Evolutionary conservation across 1,140 invertebrate genomes (phyloP).

Genomic region (Hylaeus anthracinus): DNA sequence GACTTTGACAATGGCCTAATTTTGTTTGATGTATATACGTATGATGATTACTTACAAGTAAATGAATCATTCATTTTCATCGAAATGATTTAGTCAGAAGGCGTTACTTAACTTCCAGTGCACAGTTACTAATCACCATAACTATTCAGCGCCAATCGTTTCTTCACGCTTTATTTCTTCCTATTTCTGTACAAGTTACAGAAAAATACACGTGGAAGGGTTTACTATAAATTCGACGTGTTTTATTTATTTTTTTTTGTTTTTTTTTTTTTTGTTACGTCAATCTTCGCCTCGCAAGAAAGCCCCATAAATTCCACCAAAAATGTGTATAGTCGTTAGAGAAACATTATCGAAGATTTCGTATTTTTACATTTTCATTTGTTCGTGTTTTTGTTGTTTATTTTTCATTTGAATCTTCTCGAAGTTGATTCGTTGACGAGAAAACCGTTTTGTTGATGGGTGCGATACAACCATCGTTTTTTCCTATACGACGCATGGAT

Average conservation of each 20-base stretch:
- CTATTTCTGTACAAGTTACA: neutral
- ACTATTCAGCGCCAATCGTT: neutral
- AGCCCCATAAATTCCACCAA: conserved; percentile 16
- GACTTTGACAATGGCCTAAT: neutral
- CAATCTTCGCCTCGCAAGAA: conserved; percentile 14
- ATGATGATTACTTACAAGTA: neutral
- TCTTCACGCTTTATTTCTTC: neutral
- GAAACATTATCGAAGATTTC: conserved; percentile 6
- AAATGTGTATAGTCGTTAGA: conserved; percentile 31
- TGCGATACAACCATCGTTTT: conserved; percentile 21
- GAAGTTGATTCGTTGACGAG: neutral
- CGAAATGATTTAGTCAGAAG: neutral
- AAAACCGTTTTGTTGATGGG: neutral
- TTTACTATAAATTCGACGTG: neutral
- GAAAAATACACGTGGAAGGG: neutral
- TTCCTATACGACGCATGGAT: conserved; percentile 49
- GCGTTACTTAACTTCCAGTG: conserved; percentile 30
- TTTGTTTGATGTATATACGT: neutral
- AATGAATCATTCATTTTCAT: neutral
- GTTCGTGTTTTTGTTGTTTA: neutral
- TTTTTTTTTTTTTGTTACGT: neutral
- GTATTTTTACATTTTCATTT: conserved; percentile 19
- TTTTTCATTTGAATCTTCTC: neutral
- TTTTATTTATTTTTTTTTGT: neutral
- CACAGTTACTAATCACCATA: neutral